Conservation (phyloP, 2,888 invertebrate species). For the Caenorhabditis macrosperma region DNA sequence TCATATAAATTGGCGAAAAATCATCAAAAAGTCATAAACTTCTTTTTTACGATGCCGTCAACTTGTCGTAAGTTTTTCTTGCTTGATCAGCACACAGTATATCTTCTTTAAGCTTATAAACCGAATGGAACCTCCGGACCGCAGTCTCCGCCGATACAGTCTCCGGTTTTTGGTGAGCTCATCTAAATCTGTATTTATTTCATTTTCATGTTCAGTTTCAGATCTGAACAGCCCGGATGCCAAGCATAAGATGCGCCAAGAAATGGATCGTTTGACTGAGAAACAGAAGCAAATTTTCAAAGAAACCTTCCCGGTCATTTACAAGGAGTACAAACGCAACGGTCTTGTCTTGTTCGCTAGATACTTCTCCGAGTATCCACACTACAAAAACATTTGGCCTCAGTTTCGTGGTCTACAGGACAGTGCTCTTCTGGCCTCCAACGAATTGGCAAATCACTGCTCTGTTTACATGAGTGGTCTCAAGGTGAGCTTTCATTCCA, state of each 20-base stretch:
- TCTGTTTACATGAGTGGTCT: constrained; percentile 73
- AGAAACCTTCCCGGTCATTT: constrained; percentile 57
- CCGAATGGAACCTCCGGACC: background rate
- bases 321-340: constrained; percentile 45
- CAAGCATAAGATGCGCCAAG: constrained; percentile 47
- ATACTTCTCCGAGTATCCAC: constrained; percentile 72
- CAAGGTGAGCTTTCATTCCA: too few species aligned
- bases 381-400: constrained; percentile 75
- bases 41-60: constrained; percentile 26
- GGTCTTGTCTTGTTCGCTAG: constrained; percentile 66
- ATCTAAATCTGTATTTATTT: background rate
- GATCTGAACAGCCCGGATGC: constrained; percentile 56
- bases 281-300: constrained; percentile 53
- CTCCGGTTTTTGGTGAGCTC: constrained; percentile 42
- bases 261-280: constrained; percentile 44
- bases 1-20: constrained; percentile 3
- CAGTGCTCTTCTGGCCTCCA: constrained; percentile 69
- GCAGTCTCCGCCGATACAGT: constrained; percentile 29
- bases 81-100: background rate
- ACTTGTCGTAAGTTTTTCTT: constrained; percentile 42
- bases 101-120: constrained; percentile 32
- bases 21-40: background rate
- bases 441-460: constrained; percentile 70
- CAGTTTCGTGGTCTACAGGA: constrained; percentile 73
- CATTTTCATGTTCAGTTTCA: constrained; percentile 39